A percentile compares a stretch with the other conserved stretches of the same genome.
Conservation (phyloP, 1,140 invertebrate species). For the Drosophila serrata region DNA sequence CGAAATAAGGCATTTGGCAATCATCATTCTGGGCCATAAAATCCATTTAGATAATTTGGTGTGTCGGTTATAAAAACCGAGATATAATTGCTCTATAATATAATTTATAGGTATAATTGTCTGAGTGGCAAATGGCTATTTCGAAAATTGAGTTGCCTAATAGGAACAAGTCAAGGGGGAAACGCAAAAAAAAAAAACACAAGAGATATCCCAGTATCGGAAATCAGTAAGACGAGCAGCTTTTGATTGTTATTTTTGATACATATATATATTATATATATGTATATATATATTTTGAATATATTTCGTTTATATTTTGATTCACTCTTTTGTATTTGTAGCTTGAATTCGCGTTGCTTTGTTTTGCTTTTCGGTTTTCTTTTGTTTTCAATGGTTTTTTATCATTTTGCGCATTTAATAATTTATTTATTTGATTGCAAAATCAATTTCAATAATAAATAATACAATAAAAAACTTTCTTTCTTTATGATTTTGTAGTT, state of each 20-base stretch:
- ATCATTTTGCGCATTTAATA: conserved; percentile 23
- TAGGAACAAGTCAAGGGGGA: conserved; percentile 2
- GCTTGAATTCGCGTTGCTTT: background rate
- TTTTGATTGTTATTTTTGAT: conserved; percentile 14
- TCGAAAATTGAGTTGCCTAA: conserved; percentile 46
- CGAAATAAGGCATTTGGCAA: conserved; percentile 42
- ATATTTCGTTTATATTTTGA: conserved; percentile 40
- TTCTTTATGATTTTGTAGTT: conserved; percentile 54
- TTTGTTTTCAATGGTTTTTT: conserved; percentile 4
- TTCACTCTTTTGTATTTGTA: conserved; percentile 24
- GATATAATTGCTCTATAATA: conserved; percentile 42
- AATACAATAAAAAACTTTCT: conserved; percentile 23
- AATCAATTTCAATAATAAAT: conserved; percentile 19
- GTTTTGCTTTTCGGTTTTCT: background rate
- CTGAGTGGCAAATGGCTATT: conserved; percentile 20
- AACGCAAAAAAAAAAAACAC: background rate
- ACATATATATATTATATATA: conserved; percentile 7
- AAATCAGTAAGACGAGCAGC: conserved; percentile 22
- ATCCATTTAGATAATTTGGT: conserved; percentile 45
- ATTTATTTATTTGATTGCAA: conserved; percentile 12
- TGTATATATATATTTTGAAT: conserved; percentile 10
- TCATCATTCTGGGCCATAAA: conserved; percentile 44
- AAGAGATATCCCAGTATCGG: background rate
- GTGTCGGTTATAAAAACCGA: conserved; percentile 43
- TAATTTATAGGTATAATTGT: conserved; percentile 39